Evolutionary conservation across 2,113 vertebrate species (phyloP).

Genomic region (Oreotrochilus melanogaster): DNA sequence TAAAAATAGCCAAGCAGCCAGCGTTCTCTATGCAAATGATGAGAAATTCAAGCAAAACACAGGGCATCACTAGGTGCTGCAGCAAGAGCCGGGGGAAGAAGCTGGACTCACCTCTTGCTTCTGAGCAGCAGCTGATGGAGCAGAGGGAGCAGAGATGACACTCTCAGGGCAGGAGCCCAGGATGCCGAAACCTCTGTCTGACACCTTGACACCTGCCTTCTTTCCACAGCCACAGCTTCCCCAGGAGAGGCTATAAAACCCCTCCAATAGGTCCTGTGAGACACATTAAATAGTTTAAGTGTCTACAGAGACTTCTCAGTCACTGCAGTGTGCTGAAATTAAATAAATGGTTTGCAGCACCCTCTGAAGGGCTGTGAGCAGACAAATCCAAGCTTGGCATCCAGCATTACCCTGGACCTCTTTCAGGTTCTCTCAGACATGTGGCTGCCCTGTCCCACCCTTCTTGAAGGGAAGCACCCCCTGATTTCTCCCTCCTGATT

Average conservation of each 20-base stretch:
- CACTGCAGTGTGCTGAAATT: neutral
- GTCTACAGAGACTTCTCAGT: neutral
- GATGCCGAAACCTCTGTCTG: neutral
- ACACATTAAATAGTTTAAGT: neutral
- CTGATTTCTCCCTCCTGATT: neutral
- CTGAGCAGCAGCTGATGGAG: neutral
- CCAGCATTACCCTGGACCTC: neutral
- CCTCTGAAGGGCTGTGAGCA: neutral
- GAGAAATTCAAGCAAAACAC: neutral
- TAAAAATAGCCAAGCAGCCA: slow-evolving; percentile 17
- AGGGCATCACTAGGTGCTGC: neutral
- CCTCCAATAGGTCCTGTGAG: neutral
- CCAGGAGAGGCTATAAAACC: neutral
- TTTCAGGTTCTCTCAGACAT: neutral
- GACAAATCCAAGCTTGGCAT: neutral
- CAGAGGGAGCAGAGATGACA: neutral
- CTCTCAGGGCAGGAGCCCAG: neutral
- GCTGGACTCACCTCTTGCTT: neutral
- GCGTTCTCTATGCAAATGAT: neutral
- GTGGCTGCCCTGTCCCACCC: neutral
- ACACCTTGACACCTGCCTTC: rapidly evolving
- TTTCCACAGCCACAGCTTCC: neutral
- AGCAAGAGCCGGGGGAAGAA: neutral
- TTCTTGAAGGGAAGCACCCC: neutral
- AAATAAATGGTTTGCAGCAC: neutral